A percentile compares a stretch with the other conserved stretches of the same genome.
Conservation (phyloP, 2,888 invertebrate species). For the Eueremaeus valkanovi region DNA sequence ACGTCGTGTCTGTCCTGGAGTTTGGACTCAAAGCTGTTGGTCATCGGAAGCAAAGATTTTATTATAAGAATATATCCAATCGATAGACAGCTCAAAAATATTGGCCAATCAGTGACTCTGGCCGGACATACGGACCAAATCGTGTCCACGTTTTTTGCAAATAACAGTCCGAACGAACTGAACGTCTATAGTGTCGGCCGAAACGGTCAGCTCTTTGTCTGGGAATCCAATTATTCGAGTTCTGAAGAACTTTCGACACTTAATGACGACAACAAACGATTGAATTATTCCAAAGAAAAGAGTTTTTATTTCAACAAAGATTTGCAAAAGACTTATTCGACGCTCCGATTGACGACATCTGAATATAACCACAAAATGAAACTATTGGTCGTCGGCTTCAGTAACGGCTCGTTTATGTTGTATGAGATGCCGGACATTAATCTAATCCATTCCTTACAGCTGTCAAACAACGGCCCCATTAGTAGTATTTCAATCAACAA, state of each 20-base stretch:
- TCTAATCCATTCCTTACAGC: slow-evolving; percentile 71
- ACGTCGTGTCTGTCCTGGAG: slow-evolving; percentile 90
- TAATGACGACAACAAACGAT: slow-evolving; percentile 49
- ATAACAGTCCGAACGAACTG: slow-evolving; percentile 7
- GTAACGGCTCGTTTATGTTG: slow-evolving; percentile 83
- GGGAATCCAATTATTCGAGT: slow-evolving; percentile 67
- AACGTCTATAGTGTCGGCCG: slow-evolving; percentile 66
- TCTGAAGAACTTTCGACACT: background rate
- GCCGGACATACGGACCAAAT: slow-evolving; percentile 81
- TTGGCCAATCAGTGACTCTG: slow-evolving; percentile 56
- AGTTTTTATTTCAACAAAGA: slow-evolving; percentile 45
- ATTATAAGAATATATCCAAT: slow-evolving; percentile 75
- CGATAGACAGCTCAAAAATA: slow-evolving; percentile 55
- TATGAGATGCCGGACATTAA: slow-evolving; percentile 92
- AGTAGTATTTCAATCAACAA: slow-evolving; percentile 74
- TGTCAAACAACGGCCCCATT: slow-evolving; percentile 56
- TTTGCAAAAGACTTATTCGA: slow-evolving; percentile 52
- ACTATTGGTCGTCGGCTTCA: slow-evolving; percentile 83
- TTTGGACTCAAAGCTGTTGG: slow-evolving; percentile 76
- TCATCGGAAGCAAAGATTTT: slow-evolving; percentile 86
- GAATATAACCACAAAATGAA: slow-evolving; percentile 74
- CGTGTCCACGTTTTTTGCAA: slow-evolving; percentile 63
- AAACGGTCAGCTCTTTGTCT: slow-evolving; percentile 77
- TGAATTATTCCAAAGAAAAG: slow-evolving; percentile 58
- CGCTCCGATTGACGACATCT: slow-evolving; percentile 68